A percentile compares a stretch with the other conserved stretches of the same genome.
Evolutionary conservation across 1,140 invertebrate genomes (phyloP).

Genomic region (Atopsyche davidsoni): DNA sequence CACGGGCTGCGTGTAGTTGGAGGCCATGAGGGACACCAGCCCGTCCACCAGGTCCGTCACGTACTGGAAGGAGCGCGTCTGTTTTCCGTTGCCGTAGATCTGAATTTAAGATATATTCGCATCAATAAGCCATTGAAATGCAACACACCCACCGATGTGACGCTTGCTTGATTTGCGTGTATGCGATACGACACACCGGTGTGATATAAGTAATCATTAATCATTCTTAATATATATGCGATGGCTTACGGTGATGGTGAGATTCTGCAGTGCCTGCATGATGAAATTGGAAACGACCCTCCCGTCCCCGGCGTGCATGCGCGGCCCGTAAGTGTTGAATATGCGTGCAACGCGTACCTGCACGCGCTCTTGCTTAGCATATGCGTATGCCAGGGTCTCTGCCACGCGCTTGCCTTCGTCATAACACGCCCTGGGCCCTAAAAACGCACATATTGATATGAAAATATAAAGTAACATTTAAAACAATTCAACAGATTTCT

Average conservation of each 20-base stretch:
- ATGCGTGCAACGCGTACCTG: constrained; percentile 94
- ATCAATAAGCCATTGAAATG: no score
- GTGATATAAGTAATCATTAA: constrained; percentile 6
- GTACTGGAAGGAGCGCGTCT: constrained; percentile 98
- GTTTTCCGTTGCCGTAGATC: constrained; percentile 92
- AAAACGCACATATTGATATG: constrained; percentile 25
- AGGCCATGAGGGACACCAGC: constrained; percentile 86
- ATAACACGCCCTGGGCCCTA: constrained; percentile 92
- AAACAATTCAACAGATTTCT: neutral
- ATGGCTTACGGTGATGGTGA: constrained; percentile 82
- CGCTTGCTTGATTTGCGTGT: no score
- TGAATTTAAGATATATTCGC: constrained; percentile 41
- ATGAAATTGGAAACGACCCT: constrained; percentile 99
- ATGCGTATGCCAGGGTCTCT: constrained; percentile 95
- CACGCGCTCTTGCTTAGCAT: constrained; percentile 93
- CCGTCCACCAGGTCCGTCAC: constrained; percentile 96
- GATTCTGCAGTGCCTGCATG: constrained; percentile 89
- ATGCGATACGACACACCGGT: neutral
- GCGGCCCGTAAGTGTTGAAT: constrained; percentile 99
- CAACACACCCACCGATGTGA: no score
- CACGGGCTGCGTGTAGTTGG: constrained; percentile 88
- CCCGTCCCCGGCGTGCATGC: constrained; percentile 99
- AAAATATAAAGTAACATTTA: constrained; percentile 4
- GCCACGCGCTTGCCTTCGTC: constrained; percentile 98
- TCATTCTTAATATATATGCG: constrained; percentile 5